phyloP scores from a whole-genome alignment of 2,888 invertebrate genomes.

The Mystacides longicornis region DNA sequence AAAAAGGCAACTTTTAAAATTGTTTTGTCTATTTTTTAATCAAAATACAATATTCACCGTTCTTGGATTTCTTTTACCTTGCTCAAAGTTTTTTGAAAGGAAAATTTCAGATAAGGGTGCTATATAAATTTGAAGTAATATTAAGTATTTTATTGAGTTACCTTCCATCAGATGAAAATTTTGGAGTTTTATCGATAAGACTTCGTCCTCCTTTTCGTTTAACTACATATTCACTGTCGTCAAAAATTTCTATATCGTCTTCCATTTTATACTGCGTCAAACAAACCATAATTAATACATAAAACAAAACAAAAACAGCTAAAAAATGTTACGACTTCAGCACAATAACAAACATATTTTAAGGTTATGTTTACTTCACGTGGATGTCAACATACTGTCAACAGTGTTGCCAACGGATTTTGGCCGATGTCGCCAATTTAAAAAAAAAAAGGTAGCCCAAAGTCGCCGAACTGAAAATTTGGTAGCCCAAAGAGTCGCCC shows the following conservation, averaged over 20 bases:
- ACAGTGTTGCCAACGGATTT: too few species aligned
- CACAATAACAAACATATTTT: neutral
- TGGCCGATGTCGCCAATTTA: too few species aligned
- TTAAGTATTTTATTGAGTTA: neutral
- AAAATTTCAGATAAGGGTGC: too few species aligned
- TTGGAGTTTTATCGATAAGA: constrained; percentile 41
- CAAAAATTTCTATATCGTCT: constrained; percentile 13
- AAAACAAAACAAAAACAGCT: neutral
- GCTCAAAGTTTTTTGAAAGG: too few species aligned
- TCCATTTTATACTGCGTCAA: constrained; percentile 13
- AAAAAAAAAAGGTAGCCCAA: too few species aligned
- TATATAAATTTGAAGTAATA: too few species aligned
- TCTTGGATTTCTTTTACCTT: too few species aligned
- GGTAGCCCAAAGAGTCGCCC: too few species aligned
- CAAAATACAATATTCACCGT: too few species aligned
- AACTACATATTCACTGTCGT: constrained; percentile 17
- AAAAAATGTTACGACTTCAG: constrained; percentile 6
- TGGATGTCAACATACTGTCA: neutral
- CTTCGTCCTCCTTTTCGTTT: constrained; percentile 42
- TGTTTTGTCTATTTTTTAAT: too few species aligned
- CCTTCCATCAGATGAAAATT: constrained; percentile 43
- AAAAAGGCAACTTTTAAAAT: too few species aligned
- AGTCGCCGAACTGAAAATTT: too few species aligned
- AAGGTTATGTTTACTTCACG: constrained; percentile 15
- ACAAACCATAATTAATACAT: constrained; percentile 14